Conservation (phyloP, 2,113 vertebrate genomes). For the Elgaria multicarinata region DNA sequence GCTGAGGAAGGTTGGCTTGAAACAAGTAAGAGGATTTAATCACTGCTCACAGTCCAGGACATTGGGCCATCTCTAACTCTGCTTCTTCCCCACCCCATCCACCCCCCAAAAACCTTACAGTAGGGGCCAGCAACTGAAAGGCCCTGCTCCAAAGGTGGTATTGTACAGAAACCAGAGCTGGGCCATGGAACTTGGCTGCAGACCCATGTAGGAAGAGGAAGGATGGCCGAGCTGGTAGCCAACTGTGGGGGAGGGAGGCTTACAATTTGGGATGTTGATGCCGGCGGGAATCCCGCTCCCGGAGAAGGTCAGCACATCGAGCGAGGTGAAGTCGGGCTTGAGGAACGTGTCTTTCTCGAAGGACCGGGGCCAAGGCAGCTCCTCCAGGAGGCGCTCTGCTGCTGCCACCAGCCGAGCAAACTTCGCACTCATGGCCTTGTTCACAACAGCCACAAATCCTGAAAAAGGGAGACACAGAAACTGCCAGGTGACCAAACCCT, state of each 20-base stretch:
- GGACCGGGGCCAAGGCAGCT: conserved; percentile 88
- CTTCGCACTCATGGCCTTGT: conserved; percentile 92
- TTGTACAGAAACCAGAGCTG: too few species aligned
- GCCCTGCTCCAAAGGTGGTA: too few species aligned
- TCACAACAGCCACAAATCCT: conserved; percentile 94
- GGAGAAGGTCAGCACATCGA: conserved; percentile 91
- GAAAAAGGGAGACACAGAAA: background rate
- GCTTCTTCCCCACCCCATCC: too few species aligned
- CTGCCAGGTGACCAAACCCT: background rate
- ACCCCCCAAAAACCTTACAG: too few species aligned
- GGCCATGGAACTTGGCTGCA: too few species aligned
- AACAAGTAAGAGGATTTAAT: too few species aligned
- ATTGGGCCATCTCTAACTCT: too few species aligned
- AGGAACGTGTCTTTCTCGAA: conserved; percentile 93
- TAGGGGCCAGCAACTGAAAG: too few species aligned
- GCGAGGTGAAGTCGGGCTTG: conserved; percentile 91
- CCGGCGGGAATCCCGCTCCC: conserved; percentile 92
- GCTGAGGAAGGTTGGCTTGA: background rate
- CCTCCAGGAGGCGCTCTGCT: conserved; percentile 85
- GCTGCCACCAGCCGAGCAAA: conserved; percentile 86
- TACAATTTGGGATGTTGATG: conserved; percentile 95
- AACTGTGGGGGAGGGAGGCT: conserved; percentile 57
- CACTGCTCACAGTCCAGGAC: too few species aligned
- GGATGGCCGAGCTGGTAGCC: too few species aligned
- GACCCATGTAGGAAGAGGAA: background rate